phyloP scores from a whole-genome alignment of 2,797 vertebrate species.

The Petrocephalus sullivani region DNA sequence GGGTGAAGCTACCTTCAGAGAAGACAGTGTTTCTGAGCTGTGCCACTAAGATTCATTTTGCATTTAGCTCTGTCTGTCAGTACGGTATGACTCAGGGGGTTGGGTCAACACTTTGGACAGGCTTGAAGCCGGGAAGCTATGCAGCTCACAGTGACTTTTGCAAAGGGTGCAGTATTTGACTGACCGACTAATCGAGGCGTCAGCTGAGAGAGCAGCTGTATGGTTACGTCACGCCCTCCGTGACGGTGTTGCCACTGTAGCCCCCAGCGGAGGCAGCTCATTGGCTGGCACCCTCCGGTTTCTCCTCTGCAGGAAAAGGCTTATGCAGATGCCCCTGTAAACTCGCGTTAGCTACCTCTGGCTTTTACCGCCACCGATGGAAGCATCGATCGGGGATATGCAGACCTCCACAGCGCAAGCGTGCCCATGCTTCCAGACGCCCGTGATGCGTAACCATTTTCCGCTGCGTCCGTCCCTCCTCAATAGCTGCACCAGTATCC shows the following conservation, averaged over 20 bases:
- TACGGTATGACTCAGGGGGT: neutral
- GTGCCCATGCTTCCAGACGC: neutral
- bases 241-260: neutral
- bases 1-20: neutral
- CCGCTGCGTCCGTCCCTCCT: neutral
- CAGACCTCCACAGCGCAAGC: neutral
- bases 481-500: neutral
- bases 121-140: neutral
- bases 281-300: neutral
- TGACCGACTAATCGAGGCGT: neutral
- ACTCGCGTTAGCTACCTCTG: neutral
- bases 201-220: neutral
- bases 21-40: neutral
- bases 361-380: neutral
- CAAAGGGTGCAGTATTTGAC: neutral
- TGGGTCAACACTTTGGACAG: neutral
- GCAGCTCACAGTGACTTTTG: neutral
- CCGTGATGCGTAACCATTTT: neutral
- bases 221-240: neutral
- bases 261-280: neutral
- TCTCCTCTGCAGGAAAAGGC: neutral
- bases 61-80: neutral
- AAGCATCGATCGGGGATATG: neutral
- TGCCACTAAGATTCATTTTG: neutral
- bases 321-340: neutral